Base-by-base conservation (phyloP, 92 coral and sea anemone genomes). In the Porites lobata region DNA sequence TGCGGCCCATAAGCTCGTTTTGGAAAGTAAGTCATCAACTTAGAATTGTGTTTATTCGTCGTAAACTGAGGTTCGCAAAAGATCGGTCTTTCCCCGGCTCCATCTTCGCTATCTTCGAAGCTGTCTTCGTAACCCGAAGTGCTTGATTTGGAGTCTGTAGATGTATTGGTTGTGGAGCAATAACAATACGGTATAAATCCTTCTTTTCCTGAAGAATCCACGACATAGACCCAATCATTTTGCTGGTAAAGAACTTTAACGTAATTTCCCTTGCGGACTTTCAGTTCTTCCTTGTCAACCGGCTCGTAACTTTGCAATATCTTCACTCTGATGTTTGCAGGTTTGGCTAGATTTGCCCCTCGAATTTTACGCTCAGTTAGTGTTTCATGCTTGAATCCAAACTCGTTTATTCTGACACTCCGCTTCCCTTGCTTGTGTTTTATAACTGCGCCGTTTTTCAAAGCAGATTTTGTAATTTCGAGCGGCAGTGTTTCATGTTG, bases 1-100 rank as follows among this genome's bases (percentile, higher is more conserved):
- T 91, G 93, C 29, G 98, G 98, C 18, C 98, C 98, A 67, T 91
- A 95, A 72, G 93, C 86, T 69, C 98, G 90, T 84, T 95, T 95
- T 43, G 98, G 98, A 70, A 95, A 95, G 78, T 95, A 95, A 65
- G 90, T 93, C 77, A 90, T 83, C 15, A 77, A 90, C 19, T 84
- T 78, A 9, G 89, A 70, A 20, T 82, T 91, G 59, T 74, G 63
- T 63, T 68, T 88, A 13, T 90, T 84, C 56, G 76, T 75, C 63
- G 76, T n/a, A 26, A 67, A 22, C 20, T 80, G 82, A 69, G 81
- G 81, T 58, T 81, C 73, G 24, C 72, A n/a, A 19, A 50, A 26
- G 53, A 11, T 86, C 66, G 89, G 87, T 66, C 63, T 84, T 61
- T 88, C 90, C 22, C 77, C 73, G 50, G 78, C 90, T 50, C 90